A percentile compares a stretch with the other conserved stretches of the same genome.
phyloP scores from a whole-genome alignment of 1,140 invertebrate genomes.

The Philopotamus ludificatus region DNA sequence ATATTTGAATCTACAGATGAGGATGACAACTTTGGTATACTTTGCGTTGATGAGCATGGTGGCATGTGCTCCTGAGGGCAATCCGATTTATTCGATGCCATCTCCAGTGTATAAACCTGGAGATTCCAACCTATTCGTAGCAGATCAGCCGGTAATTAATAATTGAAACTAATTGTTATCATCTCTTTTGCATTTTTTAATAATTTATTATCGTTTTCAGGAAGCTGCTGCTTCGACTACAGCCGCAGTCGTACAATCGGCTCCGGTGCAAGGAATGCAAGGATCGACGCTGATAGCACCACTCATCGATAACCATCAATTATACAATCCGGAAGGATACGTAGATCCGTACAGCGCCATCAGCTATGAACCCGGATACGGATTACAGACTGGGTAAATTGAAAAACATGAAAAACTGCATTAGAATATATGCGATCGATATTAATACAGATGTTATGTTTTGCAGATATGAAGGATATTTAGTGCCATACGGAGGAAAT shows the following conservation, averaged over 20 bases:
- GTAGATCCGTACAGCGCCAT: constrained; percentile 17
- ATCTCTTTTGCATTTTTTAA: not conserved
- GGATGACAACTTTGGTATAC: not conserved
- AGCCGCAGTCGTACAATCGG: not conserved
- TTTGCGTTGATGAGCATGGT: not conserved
- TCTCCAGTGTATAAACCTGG: constrained; percentile 15
- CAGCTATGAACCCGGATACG: constrained; percentile 37
- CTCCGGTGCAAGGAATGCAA: not conserved
- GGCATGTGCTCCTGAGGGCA: constrained; percentile 15
- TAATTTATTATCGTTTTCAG: constrained; percentile 10
- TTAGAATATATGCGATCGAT: not conserved
- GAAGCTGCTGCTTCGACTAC: too few species aligned
- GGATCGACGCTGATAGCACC: not conserved
- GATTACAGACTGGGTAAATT: constrained; percentile 36
- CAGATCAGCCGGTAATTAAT: constrained; percentile 34
- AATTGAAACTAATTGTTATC: too few species aligned
- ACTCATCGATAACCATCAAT: not conserved
- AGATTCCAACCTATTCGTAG: constrained; percentile 10
- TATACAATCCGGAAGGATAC: constrained; percentile 29
- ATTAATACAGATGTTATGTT: constrained; percentile 1
- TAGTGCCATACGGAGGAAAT: constrained; percentile 24
- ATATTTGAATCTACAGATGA: constrained; percentile 15
- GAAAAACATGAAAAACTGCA: not conserved
- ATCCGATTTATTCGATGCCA: not conserved
- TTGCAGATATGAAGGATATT: constrained; percentile 39